Base-by-base conservation (phyloP, 2,113 vertebrate species). In the Propithecus coquereli region DNA sequence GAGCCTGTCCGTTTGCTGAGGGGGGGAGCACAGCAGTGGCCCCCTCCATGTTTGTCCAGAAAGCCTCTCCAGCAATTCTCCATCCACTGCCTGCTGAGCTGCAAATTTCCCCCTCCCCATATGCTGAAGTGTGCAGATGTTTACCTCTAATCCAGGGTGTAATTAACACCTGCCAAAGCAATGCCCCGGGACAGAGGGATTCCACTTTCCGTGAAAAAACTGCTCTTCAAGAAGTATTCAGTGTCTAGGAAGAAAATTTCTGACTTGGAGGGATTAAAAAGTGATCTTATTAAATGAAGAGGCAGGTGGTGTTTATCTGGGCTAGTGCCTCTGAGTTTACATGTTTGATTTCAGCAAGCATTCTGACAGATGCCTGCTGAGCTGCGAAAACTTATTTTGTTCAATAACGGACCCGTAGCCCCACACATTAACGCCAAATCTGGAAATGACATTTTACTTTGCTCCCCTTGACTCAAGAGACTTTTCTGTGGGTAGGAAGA, bases 291-390 rank as follows among this genome's bases (percentile, higher is more conserved):
- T 63, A 82, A 77, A 18, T 2, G 61, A 47, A 63, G 77, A 79
- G 65, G 43, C 95, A 93, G 97, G 91, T 85, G 82, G 88, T 52
- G 32, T 96, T 77, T 50, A 18, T 74, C 91, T 88, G 65, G 52
- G 54, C 47, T 7, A 3, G 14, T 8, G 71, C 70, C 61, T 94
- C 70, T 12, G 66, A 54, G 65, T 82, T 70, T 66, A 59, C 71
- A 1, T 47, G 66, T 93, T 77, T 86, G 91, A 40, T 54, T 73
- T 86, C 81, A 61, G 66, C 22, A 2, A 40, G 40, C 4, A 3
- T 3, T 43, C 82, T 11, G 45, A 37, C 74, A 61, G 96, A 82
- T 27, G 61, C 81, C 84, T 3, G 66, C 22, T 3, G n/a, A 92
- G 66, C 54, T 73, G 0, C 2, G 3, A 20, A 91, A 61, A 30